Conservation (phyloP, 2,888 invertebrate genomes). For the Bellardia bayeri region DNA sequence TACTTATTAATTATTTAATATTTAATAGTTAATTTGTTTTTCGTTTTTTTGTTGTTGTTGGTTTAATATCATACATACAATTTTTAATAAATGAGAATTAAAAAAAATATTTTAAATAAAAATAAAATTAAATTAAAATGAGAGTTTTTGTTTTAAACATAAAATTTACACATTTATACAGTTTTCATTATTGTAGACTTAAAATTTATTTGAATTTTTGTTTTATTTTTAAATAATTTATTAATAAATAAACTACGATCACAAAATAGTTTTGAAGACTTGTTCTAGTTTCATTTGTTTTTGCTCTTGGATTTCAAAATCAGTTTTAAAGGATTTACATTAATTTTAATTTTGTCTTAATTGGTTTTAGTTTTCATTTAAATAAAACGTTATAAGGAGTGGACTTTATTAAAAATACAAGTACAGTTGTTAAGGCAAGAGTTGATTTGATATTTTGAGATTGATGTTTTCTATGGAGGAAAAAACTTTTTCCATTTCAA, state of each 20-base stretch:
- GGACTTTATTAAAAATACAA: conserved; percentile 18
- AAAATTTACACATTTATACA: conserved; percentile 72
- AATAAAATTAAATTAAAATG: conserved; percentile 12
- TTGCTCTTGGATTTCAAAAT: conserved; percentile 25
- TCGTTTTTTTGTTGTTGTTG: background rate
- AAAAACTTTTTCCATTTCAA: too few relatives aligned
- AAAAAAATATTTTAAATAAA: conserved; percentile 18
- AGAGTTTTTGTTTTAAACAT: conserved; percentile 44
- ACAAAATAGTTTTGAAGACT: conserved; percentile 73
- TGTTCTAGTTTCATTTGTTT: conserved; percentile 49
- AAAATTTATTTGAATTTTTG: conserved; percentile 51
- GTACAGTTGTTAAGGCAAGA: conserved; percentile 47
- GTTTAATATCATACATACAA: conserved; percentile 51
- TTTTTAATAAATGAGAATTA: conserved; percentile 38
- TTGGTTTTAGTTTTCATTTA: background rate
- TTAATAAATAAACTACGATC: conserved; percentile 72
- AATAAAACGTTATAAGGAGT: conserved; percentile 11
- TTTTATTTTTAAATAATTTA: conserved; percentile 69
- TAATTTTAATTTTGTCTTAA: conserved; percentile 15
- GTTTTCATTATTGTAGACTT: conserved; percentile 57
- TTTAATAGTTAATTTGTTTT: conserved; percentile 50
- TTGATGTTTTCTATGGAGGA: conserved; percentile 8
- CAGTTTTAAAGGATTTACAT: conserved; percentile 9
- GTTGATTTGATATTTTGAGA: conserved; percentile 39
- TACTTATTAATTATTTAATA: conserved; percentile 16